phyloP scores from a whole-genome alignment of 2,113 vertebrate species.

The Pristiophorus japonicus region DNA sequence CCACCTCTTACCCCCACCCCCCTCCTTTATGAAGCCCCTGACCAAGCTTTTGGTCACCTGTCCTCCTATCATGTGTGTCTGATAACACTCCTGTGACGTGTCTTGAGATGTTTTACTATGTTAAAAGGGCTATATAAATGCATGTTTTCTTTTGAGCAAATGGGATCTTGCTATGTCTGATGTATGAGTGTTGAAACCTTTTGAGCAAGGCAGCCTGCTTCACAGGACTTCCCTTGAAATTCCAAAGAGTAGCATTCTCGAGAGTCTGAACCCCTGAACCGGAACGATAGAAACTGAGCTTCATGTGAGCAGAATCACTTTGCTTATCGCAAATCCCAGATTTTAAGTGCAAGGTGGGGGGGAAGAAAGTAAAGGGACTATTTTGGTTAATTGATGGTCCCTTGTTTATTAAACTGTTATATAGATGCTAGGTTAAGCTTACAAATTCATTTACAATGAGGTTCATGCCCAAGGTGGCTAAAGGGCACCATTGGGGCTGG shows the following conservation, averaged over 20 bases:
- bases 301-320: not conserved
- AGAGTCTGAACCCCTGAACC: not conserved
- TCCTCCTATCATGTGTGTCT: not conserved
- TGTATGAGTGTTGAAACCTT: too few relatives aligned
- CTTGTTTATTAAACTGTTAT: too few relatives aligned
- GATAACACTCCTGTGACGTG: not conserved
- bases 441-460: too few relatives aligned
- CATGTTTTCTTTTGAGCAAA: too few relatives aligned
- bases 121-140: too few relatives aligned
- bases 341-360: not conserved
- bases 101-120: too few relatives aligned
- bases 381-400: too few relatives aligned
- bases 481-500: too few relatives aligned
- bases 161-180: too few relatives aligned
- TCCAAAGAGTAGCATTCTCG: not conserved
- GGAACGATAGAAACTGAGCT: not conserved
- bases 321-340: not conserved
- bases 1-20: not conserved
- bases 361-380: too few relatives aligned
- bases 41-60: not conserved
- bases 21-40: not conserved
- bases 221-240: not conserved
- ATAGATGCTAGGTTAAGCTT: too few relatives aligned
- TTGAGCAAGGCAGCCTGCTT: not conserved
- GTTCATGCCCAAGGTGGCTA: too few relatives aligned